Conservation (phyloP, 2,797 vertebrate genomes). For the Ctenopoma kingsleyae region DNA sequence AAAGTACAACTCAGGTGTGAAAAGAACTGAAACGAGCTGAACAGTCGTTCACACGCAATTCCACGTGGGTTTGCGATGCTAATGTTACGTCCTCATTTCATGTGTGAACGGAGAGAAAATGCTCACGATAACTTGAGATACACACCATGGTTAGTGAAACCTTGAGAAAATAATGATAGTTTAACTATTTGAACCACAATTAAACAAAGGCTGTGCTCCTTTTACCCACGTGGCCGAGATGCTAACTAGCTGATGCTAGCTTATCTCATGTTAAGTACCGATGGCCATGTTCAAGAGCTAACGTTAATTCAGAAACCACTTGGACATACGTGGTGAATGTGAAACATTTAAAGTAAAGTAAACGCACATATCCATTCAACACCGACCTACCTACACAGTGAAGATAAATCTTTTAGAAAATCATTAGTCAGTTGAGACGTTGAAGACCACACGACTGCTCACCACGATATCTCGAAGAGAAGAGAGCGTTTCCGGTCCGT, state of each 20-base stretch:
- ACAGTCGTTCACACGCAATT: neutral
- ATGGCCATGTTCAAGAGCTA: fast-evolving
- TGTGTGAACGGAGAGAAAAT: neutral
- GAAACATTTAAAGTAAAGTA: neutral
- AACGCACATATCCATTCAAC: fast-evolving
- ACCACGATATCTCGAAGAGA: fast-evolving
- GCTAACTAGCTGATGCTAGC: constrained; percentile 50
- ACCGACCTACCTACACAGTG: neutral
- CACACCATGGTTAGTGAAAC: neutral
- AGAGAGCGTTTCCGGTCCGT: constrained; percentile 56
- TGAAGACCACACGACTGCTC: fast-evolving
- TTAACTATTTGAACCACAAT: neutral
- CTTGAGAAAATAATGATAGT: neutral
- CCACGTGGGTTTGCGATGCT: neutral
- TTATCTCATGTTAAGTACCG: neutral
- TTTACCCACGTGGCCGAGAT: constrained; percentile 61
- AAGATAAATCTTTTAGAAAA: neutral
- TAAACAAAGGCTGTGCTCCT: fast-evolving
- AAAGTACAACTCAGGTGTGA: neutral
- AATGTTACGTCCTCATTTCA: too few relatives aligned
- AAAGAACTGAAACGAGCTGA: too few relatives aligned
- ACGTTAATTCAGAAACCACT: too few relatives aligned
- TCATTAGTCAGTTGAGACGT: neutral
- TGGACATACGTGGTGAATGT: neutral
- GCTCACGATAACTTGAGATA: neutral